phyloP scores from a whole-genome alignment of 2,113 vertebrate species.

The Lophochroa leadbeateri region DNA sequence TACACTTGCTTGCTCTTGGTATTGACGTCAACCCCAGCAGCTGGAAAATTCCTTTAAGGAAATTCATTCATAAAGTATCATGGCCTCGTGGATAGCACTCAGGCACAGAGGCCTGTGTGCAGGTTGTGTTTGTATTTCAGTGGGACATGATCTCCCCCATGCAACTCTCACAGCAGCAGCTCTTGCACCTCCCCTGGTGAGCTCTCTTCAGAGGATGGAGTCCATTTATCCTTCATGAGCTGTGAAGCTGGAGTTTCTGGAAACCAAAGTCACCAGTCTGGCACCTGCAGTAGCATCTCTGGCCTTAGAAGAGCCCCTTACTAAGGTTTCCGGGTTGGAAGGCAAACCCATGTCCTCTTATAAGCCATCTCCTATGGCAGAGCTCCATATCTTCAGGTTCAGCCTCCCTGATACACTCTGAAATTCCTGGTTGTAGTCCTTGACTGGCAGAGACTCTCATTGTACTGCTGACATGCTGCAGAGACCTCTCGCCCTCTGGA shows the following conservation, averaged over 20 bases:
- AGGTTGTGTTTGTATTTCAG: neutral
- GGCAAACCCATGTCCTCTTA: too few species aligned
- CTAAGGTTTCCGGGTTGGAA: neutral
- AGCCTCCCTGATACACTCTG: rapidly evolving
- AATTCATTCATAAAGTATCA: neutral
- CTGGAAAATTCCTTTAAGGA: neutral
- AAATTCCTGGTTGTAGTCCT: neutral
- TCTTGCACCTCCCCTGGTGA: neutral
- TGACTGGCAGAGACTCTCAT: neutral
- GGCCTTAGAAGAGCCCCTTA: neutral
- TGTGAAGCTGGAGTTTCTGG: neutral
- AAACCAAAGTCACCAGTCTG: neutral
- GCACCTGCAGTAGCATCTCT: neutral
- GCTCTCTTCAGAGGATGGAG: neutral
- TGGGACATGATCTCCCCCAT: neutral
- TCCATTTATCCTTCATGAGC: neutral
- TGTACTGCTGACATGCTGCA: neutral
- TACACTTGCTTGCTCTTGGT: neutral
- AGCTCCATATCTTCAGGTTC: too few species aligned
- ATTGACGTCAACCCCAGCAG: neutral
- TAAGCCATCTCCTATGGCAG: too few species aligned
- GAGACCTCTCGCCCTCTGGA: too few species aligned
- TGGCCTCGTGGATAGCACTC: neutral
- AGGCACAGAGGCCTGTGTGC: rapidly evolving
- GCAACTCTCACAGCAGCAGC: neutral